phyloP scores from a whole-genome alignment of 2,888 invertebrate genomes.

The Mimachlamys varia region DNA sequence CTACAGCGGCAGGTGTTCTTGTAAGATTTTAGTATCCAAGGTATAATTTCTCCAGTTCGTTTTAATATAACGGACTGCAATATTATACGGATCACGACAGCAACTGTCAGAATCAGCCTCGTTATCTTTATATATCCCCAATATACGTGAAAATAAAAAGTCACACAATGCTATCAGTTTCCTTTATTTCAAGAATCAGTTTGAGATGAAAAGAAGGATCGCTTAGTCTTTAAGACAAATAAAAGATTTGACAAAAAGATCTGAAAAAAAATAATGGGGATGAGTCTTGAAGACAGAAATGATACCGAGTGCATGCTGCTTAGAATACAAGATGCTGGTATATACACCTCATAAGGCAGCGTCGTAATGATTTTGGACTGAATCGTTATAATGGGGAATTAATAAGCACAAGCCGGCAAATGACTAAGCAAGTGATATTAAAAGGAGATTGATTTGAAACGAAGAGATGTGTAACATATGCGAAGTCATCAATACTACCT shows the following conservation, averaged over 20 bases:
- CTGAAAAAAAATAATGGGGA: background rate
- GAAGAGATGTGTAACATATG: background rate
- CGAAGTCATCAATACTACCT: no score
- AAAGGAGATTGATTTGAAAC: background rate
- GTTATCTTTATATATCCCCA: background rate
- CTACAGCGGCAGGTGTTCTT: conserved; percentile 24
- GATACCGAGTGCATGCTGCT: no score
- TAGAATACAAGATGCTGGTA: no score
- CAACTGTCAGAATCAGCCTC: background rate
- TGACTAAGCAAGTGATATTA: background rate
- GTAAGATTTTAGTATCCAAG: background rate
- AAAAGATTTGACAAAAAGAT: background rate
- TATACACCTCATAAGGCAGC: background rate
- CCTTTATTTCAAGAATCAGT: background rate
- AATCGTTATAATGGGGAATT: background rate
- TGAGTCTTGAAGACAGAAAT: no score
- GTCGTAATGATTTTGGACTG: background rate
- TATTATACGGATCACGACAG: background rate
- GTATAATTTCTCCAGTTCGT: background rate
- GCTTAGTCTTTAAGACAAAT: background rate
- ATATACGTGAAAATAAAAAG: background rate
- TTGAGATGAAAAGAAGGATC: background rate
- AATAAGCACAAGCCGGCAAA: background rate
- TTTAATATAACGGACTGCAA: background rate
- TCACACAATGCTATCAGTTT: background rate